phyloP scores from a whole-genome alignment of 2,797 vertebrate genomes.

The Squalus acanthias region DNA sequence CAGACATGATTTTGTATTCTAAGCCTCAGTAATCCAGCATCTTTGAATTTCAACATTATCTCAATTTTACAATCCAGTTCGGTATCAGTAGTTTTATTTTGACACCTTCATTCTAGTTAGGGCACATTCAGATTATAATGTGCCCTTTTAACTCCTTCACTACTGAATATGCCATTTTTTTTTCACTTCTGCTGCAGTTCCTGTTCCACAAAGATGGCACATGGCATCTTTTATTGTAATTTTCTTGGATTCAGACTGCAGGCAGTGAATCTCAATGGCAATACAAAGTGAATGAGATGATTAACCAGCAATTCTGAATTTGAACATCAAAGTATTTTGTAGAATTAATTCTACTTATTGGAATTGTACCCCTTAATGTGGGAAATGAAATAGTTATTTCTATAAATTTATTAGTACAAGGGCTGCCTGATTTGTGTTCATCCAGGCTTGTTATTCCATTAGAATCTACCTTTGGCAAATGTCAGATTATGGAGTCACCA shows the following conservation, averaged over 20 bases:
- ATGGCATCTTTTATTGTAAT: not conserved
- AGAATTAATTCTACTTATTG: constrained; percentile 4
- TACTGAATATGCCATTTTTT: constrained; percentile 1
- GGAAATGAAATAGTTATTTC: constrained; percentile 11
- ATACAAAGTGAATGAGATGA: constrained; percentile 9
- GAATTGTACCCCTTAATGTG: constrained; percentile 18
- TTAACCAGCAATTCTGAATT: not conserved
- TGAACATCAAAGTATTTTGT: constrained; percentile 14
- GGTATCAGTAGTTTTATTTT: constrained; percentile 1
- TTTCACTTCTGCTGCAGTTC: not conserved
- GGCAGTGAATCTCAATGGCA: constrained; percentile 14
- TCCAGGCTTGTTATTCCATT: constrained; percentile 32
- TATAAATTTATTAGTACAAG: constrained; percentile 3
- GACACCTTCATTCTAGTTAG: constrained; percentile 32
- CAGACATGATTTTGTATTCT: not conserved
- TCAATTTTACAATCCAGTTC: not conserved
- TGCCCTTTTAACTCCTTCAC: constrained; percentile 18
- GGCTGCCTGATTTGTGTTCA: constrained; percentile 36
- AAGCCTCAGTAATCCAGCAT: not conserved
- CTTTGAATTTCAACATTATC: constrained; percentile 30
- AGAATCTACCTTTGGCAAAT: constrained; percentile 38
- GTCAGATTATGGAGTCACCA: constrained; percentile 38
- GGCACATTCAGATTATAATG: not conserved
- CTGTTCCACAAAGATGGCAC: not conserved
- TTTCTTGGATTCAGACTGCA: constrained; percentile 5